These are phyloP conservation scores for Sternotherus odoratus DNA, from an alignment of 2,797 vertebrate species.

Conservation along the genomic window DNA sequence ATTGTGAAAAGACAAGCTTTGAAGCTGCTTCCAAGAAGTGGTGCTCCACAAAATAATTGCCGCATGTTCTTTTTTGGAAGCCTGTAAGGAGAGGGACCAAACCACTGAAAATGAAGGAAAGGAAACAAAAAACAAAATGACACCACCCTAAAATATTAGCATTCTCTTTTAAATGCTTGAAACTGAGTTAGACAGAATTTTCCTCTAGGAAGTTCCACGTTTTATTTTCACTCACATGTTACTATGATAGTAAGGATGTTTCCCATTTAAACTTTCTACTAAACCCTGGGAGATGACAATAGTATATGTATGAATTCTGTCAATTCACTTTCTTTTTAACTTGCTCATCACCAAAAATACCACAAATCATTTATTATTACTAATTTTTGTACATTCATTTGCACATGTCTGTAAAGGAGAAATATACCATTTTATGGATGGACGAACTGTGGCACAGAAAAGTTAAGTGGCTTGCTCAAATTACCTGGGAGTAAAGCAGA, in stretches of 20 bases:
- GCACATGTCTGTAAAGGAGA: not conserved
- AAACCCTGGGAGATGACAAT: not conserved
- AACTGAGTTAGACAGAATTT: not conserved
- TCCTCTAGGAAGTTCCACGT: not conserved
- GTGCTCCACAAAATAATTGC: conserved; percentile 93
- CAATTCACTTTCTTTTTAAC: not conserved
- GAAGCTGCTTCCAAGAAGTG: conserved; percentile 91
- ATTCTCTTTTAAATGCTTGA: not conserved
- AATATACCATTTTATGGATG: not conserved
- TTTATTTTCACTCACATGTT: not conserved
- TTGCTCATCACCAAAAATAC: not conserved
- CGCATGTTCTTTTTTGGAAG: conserved; percentile 94
- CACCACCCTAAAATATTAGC: not conserved
- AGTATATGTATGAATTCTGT: not conserved
- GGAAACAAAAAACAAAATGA: not conserved
- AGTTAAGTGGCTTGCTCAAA: not conserved
- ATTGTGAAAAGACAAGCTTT: conserved; percentile 90
- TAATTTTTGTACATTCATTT: not conserved
- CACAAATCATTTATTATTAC: not conserved
- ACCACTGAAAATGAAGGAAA: conserved; percentile 10
- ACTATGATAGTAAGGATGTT: not conserved
- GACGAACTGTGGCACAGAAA: not conserved
- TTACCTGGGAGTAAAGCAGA: not conserved
- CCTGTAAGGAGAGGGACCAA: conserved; percentile 78
- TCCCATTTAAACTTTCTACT: not conserved